Percentiles rank a stretch among this genome's conserved stretches.
Conservation (phyloP, 2,113 vertebrate species). For the Cryptomyrus ogoouensis region DNA sequence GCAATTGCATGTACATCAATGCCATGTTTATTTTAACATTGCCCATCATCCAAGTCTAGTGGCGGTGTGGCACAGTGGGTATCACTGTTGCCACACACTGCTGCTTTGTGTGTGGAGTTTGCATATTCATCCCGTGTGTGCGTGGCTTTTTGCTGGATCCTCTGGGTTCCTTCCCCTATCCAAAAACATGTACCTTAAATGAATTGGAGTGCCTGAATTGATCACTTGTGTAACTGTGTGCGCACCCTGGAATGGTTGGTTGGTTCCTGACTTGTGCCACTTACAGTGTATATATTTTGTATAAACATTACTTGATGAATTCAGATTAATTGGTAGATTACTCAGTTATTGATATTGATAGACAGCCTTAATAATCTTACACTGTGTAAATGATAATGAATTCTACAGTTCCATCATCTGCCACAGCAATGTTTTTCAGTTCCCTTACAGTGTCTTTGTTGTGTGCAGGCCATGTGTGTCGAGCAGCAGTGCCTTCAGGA, state of each 20-base stretch:
- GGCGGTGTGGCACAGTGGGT: neutral
- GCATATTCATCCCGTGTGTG: neutral
- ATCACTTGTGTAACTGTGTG: neutral
- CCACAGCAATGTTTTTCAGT: neutral
- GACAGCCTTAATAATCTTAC: neutral
- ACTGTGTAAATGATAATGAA: neutral
- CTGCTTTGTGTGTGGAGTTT: neutral
- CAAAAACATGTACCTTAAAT: neutral
- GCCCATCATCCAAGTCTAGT: neutral
- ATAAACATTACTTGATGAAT: neutral
- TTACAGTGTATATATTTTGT: neutral
- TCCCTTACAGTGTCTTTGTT: neutral
- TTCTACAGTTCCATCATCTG: neutral
- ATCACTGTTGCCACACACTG: neutral
- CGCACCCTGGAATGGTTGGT: neutral
- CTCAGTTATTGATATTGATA: neutral
- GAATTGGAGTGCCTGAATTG: neutral
- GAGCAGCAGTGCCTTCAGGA: slow-evolving; percentile 75
- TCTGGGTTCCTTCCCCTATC: neutral
- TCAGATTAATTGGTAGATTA: neutral
- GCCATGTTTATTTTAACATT: neutral
- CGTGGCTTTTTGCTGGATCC: neutral
- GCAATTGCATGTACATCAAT: neutral
- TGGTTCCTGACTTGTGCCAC: neutral
- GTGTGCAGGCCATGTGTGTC: slow-evolving; percentile 74